Percentiles rank a stretch among this genome's conserved stretches.
phyloP scores from a whole-genome alignment of 2,113 vertebrate genomes.

The Microtus ochrogaster region DNA sequence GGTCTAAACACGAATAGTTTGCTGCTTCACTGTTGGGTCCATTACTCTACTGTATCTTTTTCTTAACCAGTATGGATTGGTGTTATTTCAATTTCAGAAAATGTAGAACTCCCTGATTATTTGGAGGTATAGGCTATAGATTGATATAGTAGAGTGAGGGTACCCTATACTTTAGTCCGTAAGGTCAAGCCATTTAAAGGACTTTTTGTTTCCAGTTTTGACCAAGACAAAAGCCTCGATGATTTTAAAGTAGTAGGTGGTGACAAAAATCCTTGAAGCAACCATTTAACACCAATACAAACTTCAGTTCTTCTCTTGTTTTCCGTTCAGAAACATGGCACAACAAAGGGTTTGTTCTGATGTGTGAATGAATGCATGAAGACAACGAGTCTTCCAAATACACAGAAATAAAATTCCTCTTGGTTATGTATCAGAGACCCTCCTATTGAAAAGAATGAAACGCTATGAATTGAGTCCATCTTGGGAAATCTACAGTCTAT shows the following conservation, averaged over 20 bases:
- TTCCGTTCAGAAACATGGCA: conserved; percentile 14
- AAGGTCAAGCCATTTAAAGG: neutral
- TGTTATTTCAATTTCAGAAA: conserved; percentile 39
- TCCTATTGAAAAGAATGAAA: conserved; percentile 45
- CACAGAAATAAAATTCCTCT: conserved; percentile 21
- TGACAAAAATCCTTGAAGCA: conserved; percentile 8
- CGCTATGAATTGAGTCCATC: conserved; percentile 13
- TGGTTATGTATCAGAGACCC: conserved; percentile 19
- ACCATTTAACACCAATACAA: conserved; percentile 1
- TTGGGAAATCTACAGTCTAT: conserved; percentile 35
- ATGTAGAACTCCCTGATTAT: conserved; percentile 24
- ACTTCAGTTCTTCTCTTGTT: conserved; percentile 42
- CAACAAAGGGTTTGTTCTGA: conserved; percentile 42
- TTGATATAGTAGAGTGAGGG: neutral
- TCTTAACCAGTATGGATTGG: conserved; percentile 31
- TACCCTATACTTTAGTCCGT: neutral
- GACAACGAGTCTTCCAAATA: conserved; percentile 26
- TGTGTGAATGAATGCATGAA: conserved; percentile 8
- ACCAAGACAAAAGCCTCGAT: neutral
- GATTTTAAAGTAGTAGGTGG: neutral
- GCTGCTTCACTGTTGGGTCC: neutral
- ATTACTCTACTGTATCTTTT: neutral
- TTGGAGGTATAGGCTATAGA: neutral
- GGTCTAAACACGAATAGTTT: neutral
- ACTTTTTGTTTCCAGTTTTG: conserved; percentile 34